Conservation (phyloP, 1,140 invertebrate genomes). For the Ceratoteleas bidentatus region DNA sequence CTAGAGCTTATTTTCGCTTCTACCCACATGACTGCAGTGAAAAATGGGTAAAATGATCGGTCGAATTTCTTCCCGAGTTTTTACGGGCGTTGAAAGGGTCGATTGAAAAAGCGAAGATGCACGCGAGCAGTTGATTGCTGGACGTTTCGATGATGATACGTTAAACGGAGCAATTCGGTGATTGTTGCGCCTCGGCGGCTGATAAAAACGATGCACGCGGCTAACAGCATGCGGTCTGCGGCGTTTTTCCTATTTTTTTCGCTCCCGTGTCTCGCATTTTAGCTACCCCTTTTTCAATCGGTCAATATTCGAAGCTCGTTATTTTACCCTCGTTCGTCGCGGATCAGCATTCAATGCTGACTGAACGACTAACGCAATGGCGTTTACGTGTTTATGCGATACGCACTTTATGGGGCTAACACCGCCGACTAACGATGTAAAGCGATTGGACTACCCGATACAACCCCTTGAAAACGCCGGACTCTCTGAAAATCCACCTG, state of each 20-base stretch:
- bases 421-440: constrained; percentile 65
- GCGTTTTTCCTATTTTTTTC: constrained; percentile 16
- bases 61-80: too few species aligned
- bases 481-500: constrained; percentile 49
- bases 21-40: too few species aligned
- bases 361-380: constrained; percentile 75
- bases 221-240: constrained; percentile 54
- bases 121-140: constrained; percentile 53
- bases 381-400: constrained; percentile 78
- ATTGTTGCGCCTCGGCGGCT: constrained; percentile 41
- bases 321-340: constrained; percentile 64
- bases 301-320: constrained; percentile 63
- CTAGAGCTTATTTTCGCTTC: too few species aligned
- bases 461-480: constrained; percentile 56
- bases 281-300: constrained; percentile 53
- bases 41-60: too few species aligned
- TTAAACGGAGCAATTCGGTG: constrained; percentile 56
- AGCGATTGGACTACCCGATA: constrained; percentile 64
- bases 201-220: constrained; percentile 47
- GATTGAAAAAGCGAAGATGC: constrained; percentile 57
- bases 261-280: constrained; percentile 22
- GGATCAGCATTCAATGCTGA: constrained; percentile 73
- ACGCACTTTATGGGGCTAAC: constrained; percentile 73
- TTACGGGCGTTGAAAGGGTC: constrained; percentile 51
- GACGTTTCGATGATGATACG: constrained; percentile 55